phyloP scores from a whole-genome alignment of 2,888 invertebrate genomes.

The Thereva unica region DNA sequence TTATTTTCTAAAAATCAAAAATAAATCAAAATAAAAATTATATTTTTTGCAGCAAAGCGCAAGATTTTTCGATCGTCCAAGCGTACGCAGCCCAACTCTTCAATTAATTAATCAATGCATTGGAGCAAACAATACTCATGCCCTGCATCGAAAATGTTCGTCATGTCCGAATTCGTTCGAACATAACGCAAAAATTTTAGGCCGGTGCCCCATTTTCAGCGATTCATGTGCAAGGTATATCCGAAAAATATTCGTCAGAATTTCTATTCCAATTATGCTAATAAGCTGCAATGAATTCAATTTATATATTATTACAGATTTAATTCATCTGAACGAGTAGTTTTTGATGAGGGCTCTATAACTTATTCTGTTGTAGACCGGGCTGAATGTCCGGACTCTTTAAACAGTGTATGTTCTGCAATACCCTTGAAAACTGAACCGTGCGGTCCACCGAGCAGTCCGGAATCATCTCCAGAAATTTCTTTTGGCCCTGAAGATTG shows the following conservation, averaged over 20 bases:
- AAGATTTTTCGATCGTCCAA: constrained; percentile 60
- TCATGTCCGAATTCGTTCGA: constrained; percentile 58
- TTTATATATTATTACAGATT: constrained; percentile 48
- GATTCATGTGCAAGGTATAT: constrained; percentile 57
- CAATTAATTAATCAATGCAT: constrained; percentile 51
- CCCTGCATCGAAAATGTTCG: constrained; percentile 56
- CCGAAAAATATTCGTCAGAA: constrained; percentile 39
- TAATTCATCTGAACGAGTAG: constrained; percentile 55
- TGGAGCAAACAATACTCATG: constrained; percentile 54
- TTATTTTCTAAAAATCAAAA: too few relatives aligned
- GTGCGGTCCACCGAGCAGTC: constrained; percentile 57
- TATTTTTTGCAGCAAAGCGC: constrained; percentile 57
- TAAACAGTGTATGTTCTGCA: constrained; percentile 53
- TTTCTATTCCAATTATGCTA: constrained; percentile 32
- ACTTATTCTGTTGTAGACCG: constrained; percentile 55
- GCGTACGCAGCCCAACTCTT: constrained; percentile 58
- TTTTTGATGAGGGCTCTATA: constrained; percentile 55
- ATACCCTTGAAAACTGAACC: constrained; percentile 58
- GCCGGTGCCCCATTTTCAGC: constrained; percentile 52
- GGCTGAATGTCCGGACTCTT: constrained; percentile 54
- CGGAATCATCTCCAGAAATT: constrained; percentile 57
- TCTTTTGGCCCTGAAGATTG: constrained; percentile 62
- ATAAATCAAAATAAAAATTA: too few relatives aligned
- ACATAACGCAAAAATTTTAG: constrained; percentile 53
- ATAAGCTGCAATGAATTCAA: constrained; percentile 31